Conservation (phyloP, 1,140 invertebrate species). For the Caenorhabditis briggsae region DNA sequence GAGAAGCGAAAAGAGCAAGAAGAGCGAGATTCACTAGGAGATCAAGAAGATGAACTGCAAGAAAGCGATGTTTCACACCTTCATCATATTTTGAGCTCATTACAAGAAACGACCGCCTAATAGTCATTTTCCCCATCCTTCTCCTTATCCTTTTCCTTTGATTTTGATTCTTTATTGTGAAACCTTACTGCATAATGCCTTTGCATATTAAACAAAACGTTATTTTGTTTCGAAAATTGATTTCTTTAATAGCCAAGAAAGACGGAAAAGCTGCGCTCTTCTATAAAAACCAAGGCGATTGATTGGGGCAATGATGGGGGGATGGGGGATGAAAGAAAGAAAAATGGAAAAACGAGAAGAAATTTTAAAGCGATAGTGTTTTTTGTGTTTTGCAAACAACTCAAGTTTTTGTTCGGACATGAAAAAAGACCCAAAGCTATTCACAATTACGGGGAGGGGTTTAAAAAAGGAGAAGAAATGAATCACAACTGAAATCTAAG, state of each 20-base stretch:
- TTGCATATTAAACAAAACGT: conserved; percentile 16
- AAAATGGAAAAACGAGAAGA: neutral
- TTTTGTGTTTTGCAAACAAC: conserved; percentile 17
- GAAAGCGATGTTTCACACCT: neutral
- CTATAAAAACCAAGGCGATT: conserved; percentile 7
- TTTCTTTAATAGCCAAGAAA: conserved; percentile 25
- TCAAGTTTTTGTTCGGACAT: conserved; percentile 50
- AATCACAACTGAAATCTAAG: conserved; percentile 53
- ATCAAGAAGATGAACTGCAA: conserved; percentile 11
- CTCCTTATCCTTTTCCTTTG: neutral
- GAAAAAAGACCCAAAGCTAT: conserved; percentile 41
- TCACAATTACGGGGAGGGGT: neutral
- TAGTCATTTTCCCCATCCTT: neutral
- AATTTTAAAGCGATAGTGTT: conserved; percentile 24
- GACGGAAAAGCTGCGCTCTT: conserved; percentile 20
- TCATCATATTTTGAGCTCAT: conserved; percentile 18
- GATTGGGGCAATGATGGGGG: conserved; percentile 39
- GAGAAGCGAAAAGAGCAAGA: conserved; percentile 41
- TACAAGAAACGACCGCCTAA: conserved; percentile 17
- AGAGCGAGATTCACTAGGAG: conserved; percentile 31
- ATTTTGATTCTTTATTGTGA: conserved; percentile 45
- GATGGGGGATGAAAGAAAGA: neutral
- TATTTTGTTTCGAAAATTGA: neutral
- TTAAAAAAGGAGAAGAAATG: neutral
- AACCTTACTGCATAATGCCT: conserved; percentile 47